A percentile compares a stretch with the other conserved stretches of the same genome.
Evolutionary conservation across 2,113 vertebrate genomes (phyloP).

Genomic region (Orthonyx spaldingii): DNA sequence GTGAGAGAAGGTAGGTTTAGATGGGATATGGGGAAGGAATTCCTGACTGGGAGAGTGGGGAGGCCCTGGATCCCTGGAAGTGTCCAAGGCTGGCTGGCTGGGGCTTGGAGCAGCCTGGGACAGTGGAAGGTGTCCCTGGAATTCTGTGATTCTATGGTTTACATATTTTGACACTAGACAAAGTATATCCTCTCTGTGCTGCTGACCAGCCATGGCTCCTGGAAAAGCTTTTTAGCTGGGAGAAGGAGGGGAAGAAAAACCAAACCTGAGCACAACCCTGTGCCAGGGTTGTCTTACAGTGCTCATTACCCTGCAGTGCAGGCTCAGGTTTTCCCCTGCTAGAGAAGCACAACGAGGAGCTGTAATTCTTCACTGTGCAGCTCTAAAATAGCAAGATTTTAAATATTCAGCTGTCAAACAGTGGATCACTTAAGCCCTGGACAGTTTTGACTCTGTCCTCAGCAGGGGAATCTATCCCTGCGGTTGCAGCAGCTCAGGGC

Average conservation of each 20-base stretch:
- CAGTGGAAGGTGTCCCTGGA: neutral
- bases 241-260: neutral
- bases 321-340: neutral
- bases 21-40: neutral
- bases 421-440: neutral
- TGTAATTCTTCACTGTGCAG: neutral
- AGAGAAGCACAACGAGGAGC: fast-evolving
- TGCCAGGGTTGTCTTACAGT: neutral
- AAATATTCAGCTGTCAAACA: neutral
- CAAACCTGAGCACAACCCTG: fast-evolving
- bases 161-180: neutral
- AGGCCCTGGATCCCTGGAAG: neutral
- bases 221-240: neutral
- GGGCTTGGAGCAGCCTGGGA: neutral
- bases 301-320: neutral
- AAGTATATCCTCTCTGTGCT: neutral
- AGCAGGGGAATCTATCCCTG: neutral
- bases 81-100: neutral
- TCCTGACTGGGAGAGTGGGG: neutral
- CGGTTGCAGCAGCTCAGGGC: too few species aligned
- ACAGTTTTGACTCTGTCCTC: neutral
- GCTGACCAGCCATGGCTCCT: neutral
- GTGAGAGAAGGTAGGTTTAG: neutral
- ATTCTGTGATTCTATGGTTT: neutral
- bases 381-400: neutral